Percentiles rank a stretch among this genome's conserved stretches.
Evolutionary conservation across 2,797 vertebrate species (phyloP).

Genomic region (Chaetophractus vellerosus): DNA sequence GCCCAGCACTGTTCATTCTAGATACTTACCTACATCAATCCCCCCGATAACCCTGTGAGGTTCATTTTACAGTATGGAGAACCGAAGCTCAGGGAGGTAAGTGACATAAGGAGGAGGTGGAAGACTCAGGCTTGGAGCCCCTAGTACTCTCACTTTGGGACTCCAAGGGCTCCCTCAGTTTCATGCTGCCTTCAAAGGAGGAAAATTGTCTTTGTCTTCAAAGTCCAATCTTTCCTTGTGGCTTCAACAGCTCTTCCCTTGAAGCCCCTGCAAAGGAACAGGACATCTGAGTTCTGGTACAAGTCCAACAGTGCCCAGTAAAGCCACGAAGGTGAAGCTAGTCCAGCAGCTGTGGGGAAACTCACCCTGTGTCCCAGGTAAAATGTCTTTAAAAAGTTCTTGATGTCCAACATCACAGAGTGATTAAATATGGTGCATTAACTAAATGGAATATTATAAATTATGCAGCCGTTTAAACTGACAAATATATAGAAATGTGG

Average conservation of each 20-base stretch:
- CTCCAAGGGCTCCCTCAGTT: background rate
- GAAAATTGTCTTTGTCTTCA: slow-evolving; percentile 12
- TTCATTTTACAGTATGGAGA: background rate
- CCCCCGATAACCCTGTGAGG: background rate
- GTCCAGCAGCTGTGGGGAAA: background rate
- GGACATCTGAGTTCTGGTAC: background rate
- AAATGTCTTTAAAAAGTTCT: background rate
- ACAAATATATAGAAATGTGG: background rate
- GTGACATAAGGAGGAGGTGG: background rate
- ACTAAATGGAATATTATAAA: background rate
- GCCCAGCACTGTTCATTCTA: background rate
- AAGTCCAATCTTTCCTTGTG: background rate
- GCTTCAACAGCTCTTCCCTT: background rate
- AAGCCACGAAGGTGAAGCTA: background rate
- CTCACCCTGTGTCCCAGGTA: too few relatives aligned
- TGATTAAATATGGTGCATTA: too few relatives aligned
- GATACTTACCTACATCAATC: background rate
- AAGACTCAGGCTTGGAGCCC: too few relatives aligned
- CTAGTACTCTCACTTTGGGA: background rate
- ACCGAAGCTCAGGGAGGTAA: background rate
- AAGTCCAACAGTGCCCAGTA: too few relatives aligned
- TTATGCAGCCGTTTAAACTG: background rate
- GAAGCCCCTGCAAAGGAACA: background rate
- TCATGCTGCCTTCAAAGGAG: background rate
- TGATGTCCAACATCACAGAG: background rate